These are phyloP conservation scores for Mastomys coucha DNA, from an alignment of 2,113 vertebrate genomes.

Conservation along the genomic window DNA sequence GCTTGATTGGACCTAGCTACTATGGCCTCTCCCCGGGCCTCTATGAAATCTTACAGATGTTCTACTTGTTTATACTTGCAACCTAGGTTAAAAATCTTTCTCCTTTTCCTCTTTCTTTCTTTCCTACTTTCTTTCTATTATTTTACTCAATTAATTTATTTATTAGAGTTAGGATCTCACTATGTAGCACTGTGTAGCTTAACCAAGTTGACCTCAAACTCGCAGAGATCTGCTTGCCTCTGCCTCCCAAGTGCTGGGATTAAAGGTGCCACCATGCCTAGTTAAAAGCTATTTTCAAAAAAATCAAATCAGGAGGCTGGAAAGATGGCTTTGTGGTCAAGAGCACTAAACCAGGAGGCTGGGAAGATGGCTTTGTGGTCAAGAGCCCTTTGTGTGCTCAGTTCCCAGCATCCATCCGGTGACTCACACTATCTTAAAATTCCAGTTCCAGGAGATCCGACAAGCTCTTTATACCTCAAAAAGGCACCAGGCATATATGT, in stretches of 20 bases:
- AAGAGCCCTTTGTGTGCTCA: neutral
- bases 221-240: neutral
- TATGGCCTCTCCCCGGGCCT: neutral
- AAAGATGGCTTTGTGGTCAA: neutral
- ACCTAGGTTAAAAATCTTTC: too few relatives aligned
- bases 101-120: neutral
- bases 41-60: neutral
- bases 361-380: neutral
- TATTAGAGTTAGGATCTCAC: neutral
- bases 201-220: neutral
- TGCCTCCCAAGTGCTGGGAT: neutral
- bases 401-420: neutral
- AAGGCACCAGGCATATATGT: neutral
- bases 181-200: neutral
- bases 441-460: neutral
- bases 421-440: neutral
- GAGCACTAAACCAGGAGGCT: neutral
- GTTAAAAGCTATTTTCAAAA: neutral
- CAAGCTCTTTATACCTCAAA: neutral
- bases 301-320: neutral
- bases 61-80: neutral
- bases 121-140: neutral
- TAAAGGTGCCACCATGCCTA: neutral
- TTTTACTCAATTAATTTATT: neutral
- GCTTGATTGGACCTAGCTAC: neutral